phyloP scores from a whole-genome alignment of 2,113 vertebrate species.

The Thalassoma bifasciatum region DNA sequence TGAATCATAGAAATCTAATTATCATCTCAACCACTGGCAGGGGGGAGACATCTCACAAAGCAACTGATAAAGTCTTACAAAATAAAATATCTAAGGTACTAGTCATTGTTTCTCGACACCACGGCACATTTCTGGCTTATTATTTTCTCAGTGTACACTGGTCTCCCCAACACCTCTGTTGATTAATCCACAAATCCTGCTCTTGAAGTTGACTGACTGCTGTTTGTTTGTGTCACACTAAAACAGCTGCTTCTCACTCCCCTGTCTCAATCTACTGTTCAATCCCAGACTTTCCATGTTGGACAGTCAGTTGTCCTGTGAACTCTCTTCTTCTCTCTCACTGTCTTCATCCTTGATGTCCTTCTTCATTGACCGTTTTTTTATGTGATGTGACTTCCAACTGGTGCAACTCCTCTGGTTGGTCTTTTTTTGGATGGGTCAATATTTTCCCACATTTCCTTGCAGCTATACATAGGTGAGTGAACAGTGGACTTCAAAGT shows the following conservation, averaged over 20 bases:
- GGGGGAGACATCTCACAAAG: neutral
- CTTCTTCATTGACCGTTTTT: neutral
- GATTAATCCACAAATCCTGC: too few species aligned
- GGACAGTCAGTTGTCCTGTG: neutral
- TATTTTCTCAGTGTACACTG: neutral
- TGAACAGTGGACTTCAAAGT: conserved; percentile 44
- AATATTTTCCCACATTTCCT: conserved; percentile 33
- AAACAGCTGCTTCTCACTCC: neutral
- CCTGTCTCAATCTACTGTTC: neutral
- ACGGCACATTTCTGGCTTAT: too few species aligned
- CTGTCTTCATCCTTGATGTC: too few species aligned
- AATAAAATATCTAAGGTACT: neutral
- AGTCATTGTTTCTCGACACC: neutral
- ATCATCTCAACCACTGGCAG: neutral
- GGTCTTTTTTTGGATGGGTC: conserved; percentile 25
- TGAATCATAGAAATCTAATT: neutral
- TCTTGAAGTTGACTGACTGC: too few species aligned
- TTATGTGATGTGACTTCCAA: conserved; percentile 3
- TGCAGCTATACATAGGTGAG: conserved; percentile 23
- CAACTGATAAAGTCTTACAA: neutral
- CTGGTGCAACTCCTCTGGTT: neutral
- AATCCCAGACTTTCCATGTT: neutral
- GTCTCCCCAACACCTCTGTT: neutral
- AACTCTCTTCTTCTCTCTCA: too few species aligned
- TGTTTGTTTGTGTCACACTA: neutral